Base-by-base conservation (phyloP, 2,113 vertebrate genomes). In the Cyanoderma ruficeps region DNA sequence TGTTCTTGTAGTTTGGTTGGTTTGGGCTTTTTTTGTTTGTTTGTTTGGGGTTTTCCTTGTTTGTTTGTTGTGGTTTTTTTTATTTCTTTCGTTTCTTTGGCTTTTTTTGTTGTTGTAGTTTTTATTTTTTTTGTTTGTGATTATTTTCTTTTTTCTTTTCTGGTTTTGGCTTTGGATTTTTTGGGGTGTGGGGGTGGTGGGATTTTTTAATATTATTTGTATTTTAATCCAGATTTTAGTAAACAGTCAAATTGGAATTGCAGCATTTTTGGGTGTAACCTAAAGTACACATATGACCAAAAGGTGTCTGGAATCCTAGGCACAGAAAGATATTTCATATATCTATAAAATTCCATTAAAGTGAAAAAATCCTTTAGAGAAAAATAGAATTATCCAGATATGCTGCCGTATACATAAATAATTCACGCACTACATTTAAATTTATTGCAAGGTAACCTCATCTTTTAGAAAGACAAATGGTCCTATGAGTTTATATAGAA, bases 381-480 rank as follows among this genome's bases (percentile, higher is more conserved):
- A 75, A 81, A 95, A 71, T 37, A n/a, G 47, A 93, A 78, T 67
- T 24, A 82, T 42, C 53, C 25, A 68, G 47, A 52, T 87, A 60
- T 39, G 35, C 33, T 79, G 13, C 15, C 21, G 68, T 57, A 71
- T 64, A 39, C 21, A 89, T 87, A 84, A 93, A 89, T 87, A 95
- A 85, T 95, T 83, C 47, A 93, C 52, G 56, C 3, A 11, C 3
- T 49, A 23, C 12, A 23, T 91, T 82, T 89, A 89, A 59, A 94
- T 89, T 42, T 91, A 55, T 75, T 94, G 53, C 47, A 79, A 91
- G 30, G 85, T 14, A 87, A 33, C 10, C 9, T 89, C 52, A 91
- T 78, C 10, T 79, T 94, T 85, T 82, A 47, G 56, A 87, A 96
- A 93, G 78, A 82, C 8, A 75, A 94, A 94, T 71, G 33, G 14